Conservation (phyloP, 2,797 vertebrate species). For the Tiaroga cobitis region DNA sequence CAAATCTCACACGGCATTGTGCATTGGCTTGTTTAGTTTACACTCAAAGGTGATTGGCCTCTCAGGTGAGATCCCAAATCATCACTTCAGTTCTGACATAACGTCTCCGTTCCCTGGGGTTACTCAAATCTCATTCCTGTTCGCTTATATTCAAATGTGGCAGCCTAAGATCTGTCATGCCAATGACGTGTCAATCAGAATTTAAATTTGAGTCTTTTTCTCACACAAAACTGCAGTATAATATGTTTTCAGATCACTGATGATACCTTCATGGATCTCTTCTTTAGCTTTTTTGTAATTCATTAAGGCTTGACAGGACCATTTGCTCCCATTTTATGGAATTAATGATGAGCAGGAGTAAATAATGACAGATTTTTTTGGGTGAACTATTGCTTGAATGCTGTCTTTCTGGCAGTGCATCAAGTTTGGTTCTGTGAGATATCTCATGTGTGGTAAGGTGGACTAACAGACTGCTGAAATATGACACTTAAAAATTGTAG, state of each 20-base stretch:
- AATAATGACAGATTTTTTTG: not conserved
- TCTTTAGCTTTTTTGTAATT: not conserved
- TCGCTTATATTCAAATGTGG: not conserved
- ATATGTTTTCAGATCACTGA: not conserved
- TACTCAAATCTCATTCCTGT: not conserved
- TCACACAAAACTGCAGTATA: not conserved
- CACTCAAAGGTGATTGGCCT: too few relatives aligned
- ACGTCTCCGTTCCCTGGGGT: too few relatives aligned
- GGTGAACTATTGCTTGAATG: not conserved
- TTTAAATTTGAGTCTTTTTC: not conserved
- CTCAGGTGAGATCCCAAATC: too few relatives aligned
- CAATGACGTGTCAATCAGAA: not conserved
- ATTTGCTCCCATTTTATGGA: not conserved
- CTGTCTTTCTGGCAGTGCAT: not conserved
- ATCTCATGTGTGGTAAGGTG: not conserved
- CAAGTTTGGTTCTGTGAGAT: not conserved
- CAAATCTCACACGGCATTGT: too few relatives aligned
- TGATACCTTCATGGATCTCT: not conserved
- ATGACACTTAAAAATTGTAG: constrained; percentile 38
- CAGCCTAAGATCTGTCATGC: not conserved
- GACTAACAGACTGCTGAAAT: constrained; percentile 39
- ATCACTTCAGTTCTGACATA: too few relatives aligned
- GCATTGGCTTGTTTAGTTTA: too few relatives aligned
- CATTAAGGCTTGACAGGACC: not conserved
- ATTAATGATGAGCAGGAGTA: not conserved